These are phyloP conservation scores for Prochilodus magdalenae DNA, from an alignment of 2,113 vertebrate species.

Conservation along the genomic window DNA sequence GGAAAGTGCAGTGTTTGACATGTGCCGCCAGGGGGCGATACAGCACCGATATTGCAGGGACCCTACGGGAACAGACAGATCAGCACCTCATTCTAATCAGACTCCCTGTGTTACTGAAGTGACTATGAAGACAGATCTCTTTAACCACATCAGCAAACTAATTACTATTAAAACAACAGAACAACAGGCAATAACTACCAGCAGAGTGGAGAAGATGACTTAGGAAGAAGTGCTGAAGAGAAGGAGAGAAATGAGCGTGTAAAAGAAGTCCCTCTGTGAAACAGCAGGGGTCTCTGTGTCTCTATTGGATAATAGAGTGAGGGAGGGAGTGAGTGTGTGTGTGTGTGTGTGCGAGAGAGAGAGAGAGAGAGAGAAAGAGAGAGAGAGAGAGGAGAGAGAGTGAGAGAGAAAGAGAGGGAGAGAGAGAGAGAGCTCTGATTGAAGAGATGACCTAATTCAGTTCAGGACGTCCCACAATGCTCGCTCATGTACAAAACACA, in stretches of 20 bases:
- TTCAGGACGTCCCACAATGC: conserved; percentile 78
- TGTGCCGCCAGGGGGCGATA: conserved; percentile 70
- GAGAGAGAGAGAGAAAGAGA: conserved; percentile 56
- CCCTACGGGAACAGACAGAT: neutral
- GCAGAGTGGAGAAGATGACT: neutral
- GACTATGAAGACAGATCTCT: conserved; percentile 1
- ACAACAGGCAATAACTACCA: neutral
- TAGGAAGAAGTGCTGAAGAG: too few species aligned
- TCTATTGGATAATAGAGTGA: conserved; percentile 63
- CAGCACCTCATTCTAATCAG: neutral
- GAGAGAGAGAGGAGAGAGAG: conserved; percentile 52
- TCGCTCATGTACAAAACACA: conserved; percentile 54
- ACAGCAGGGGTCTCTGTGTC: conserved; percentile 76
- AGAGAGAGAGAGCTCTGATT: conserved; percentile 72
- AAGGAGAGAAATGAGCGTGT: neutral
- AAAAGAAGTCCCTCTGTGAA: conserved; percentile 16
- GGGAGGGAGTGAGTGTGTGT: too few species aligned
- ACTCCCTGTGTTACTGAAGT: neutral
- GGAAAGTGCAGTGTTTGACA: neutral
- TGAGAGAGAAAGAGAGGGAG: conserved; percentile 43
- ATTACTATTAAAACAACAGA: neutral
- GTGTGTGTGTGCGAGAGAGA: too few species aligned
- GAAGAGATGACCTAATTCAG: conserved; percentile 78
- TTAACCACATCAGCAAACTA: neutral
- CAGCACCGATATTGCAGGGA: conserved; percentile 25